A percentile compares a stretch with the other conserved stretches of the same genome.
These are phyloP conservation scores for Crotalus viridis DNA, from an alignment of 2,113 vertebrate species.

Conservation along the genomic window DNA sequence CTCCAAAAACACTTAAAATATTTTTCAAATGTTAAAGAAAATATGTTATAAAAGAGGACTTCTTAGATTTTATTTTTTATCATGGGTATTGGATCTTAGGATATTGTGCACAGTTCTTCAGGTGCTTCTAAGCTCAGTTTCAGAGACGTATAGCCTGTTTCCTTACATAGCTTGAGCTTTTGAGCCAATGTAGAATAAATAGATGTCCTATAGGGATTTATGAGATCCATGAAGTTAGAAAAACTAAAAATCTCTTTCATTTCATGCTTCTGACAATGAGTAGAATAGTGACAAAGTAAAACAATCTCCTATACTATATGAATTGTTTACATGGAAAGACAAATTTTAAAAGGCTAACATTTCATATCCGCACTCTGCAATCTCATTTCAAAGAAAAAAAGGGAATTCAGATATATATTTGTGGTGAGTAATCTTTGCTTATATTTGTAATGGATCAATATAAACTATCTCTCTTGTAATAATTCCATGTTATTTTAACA, in stretches of 20 bases:
- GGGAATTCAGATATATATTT: neutral
- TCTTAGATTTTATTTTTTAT: slow-evolving; percentile 38
- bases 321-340: slow-evolving; percentile 29
- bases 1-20: neutral
- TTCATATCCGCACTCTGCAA: neutral
- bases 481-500: neutral
- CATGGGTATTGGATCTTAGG: slow-evolving; percentile 18
- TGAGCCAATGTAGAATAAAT: slow-evolving; percentile 34
- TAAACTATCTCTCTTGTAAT: neutral
- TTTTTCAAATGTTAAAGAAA: slow-evolving; percentile 24
- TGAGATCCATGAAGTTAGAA: slow-evolving; percentile 29
- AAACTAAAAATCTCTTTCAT: neutral
- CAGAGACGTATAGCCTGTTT: neutral
- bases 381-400: neutral
- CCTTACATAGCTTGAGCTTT: slow-evolving; percentile 36
- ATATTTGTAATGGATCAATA: neutral
- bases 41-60: slow-evolving; percentile 43
- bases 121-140: slow-evolving; percentile 28
- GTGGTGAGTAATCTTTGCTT: neutral
- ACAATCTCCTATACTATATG: slow-evolving; percentile 26
- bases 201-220: slow-evolving; percentile 6
- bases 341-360: slow-evolving; percentile 7
- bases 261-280: slow-evolving; percentile 10
- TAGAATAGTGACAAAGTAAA: slow-evolving; percentile 27
- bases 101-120: slow-evolving; percentile 49